Evolutionary conservation across 2,888 invertebrate species (phyloP).

Genomic region (Aradus depressus): DNA sequence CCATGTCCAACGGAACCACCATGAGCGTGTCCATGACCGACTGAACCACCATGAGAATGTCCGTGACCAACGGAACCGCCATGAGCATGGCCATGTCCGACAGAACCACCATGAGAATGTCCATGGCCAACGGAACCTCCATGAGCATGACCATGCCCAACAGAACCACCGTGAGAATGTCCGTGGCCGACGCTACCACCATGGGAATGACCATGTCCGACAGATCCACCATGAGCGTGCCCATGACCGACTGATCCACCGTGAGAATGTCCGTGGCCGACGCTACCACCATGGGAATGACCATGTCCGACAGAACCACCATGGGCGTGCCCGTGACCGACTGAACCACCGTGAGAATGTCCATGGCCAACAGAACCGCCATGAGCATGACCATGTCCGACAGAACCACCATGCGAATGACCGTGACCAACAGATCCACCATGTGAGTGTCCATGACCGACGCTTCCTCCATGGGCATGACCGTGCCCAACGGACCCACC

Average conservation of each 20-base stretch:
- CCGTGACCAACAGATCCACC: constrained; percentile 25
- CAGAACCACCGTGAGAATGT: constrained; percentile 23
- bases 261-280: constrained; percentile 26
- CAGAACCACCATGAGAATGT: constrained; percentile 24
- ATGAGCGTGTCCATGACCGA: constrained; percentile 26
- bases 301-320: constrained; percentile 24
- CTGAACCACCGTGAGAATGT: constrained; percentile 21
- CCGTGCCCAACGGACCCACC: constrained; percentile 26
- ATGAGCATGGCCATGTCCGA: constrained; percentile 26
- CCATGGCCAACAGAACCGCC: constrained; percentile 26
- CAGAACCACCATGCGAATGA: constrained; percentile 25
- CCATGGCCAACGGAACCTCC: constrained; percentile 25
- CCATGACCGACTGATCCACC: constrained; percentile 25
- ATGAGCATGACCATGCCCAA: constrained; percentile 26
- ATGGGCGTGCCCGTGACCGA: constrained; percentile 25
- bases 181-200: constrained; percentile 26
- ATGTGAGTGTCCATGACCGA: constrained; percentile 27
- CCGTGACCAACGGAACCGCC: constrained; percentile 25
- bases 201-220: constrained; percentile 26
- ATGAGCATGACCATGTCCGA: constrained; percentile 26
- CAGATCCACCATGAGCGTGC: constrained; percentile 22
- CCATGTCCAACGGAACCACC: constrained; percentile 26
- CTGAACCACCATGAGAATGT: constrained; percentile 23
- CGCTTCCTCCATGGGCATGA: constrained; percentile 25
- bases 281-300: constrained; percentile 24